These are phyloP conservation scores for Microtus ochrogaster DNA, from an alignment of 2,113 vertebrate genomes.

Conservation along the genomic window DNA sequence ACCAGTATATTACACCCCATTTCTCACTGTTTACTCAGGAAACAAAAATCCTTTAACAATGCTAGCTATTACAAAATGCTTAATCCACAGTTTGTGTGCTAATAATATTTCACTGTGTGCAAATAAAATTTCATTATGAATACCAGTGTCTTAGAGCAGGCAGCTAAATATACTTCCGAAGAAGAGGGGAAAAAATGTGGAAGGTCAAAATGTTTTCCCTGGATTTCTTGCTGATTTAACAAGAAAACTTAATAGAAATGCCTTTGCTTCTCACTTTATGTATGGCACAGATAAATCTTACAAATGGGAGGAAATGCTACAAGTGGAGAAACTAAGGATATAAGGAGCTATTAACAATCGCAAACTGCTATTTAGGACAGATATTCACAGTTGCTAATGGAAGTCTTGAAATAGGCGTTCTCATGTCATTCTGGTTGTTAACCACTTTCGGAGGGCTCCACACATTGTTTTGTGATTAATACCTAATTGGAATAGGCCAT, in stretches of 20 bases:
- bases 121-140: slow-evolving; percentile 22
- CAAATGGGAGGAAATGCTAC: slow-evolving; percentile 30
- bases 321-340: slow-evolving; percentile 47
- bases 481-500: slow-evolving; percentile 74
- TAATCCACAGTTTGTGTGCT: not conserved
- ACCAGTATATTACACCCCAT: not conserved
- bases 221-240: slow-evolving; percentile 58
- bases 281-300: slow-evolving; percentile 45
- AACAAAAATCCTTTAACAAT: not conserved
- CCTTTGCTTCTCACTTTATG: slow-evolving; percentile 49
- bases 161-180: not conserved
- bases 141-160: not conserved
- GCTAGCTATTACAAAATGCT: not conserved
- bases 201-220: slow-evolving; percentile 35
- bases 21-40: not conserved
- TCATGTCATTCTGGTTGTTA: slow-evolving; percentile 65
- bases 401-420: slow-evolving; percentile 73
- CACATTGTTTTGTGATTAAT: slow-evolving; percentile 80
- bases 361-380: slow-evolving; percentile 61
- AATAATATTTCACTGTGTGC: not conserved
- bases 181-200: not conserved
- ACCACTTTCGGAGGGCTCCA: slow-evolving; percentile 68
- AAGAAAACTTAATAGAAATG: slow-evolving; percentile 52
- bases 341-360: slow-evolving; percentile 47
- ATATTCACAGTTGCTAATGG: slow-evolving; percentile 66